Conservation (phyloP, 2,797 vertebrate species). For the Cheracebus regulus region DNA sequence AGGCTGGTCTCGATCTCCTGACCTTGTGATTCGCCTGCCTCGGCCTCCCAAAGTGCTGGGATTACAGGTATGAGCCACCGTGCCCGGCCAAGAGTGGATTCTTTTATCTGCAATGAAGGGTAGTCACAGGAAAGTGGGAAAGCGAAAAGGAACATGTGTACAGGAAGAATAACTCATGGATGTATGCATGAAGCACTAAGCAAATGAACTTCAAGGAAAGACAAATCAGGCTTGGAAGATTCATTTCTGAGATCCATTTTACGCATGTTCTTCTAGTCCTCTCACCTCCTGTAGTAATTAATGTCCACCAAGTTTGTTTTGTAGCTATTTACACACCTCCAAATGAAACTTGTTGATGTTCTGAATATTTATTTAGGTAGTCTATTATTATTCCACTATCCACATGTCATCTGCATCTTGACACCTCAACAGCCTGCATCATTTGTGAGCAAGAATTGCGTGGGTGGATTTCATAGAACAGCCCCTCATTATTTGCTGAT, state of each 20-base stretch:
- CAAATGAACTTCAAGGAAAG: neutral
- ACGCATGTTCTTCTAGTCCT: neutral
- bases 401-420: neutral
- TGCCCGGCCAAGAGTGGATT: neutral
- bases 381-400: neutral
- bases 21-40: too few relatives aligned
- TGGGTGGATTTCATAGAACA: conserved; percentile 31
- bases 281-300: neutral
- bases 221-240: neutral
- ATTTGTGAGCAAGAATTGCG: neutral
- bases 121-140: neutral
- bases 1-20: too few relatives aligned
- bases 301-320: neutral
- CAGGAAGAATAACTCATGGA: neutral
- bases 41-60: too few relatives aligned
- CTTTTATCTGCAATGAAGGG: neutral
- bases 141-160: neutral
- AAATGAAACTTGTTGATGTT: neutral
- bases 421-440: neutral
- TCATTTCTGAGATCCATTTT: neutral
- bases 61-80: too few relatives aligned
- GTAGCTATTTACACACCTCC: neutral
- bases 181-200: too few relatives aligned
- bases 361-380: neutral
- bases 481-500: conserved; percentile 44